Evolutionary conservation across 2,797 vertebrate genomes (phyloP), one percentile per base, ranked within the genome.

Genomic region (Gila robusta): DNA sequence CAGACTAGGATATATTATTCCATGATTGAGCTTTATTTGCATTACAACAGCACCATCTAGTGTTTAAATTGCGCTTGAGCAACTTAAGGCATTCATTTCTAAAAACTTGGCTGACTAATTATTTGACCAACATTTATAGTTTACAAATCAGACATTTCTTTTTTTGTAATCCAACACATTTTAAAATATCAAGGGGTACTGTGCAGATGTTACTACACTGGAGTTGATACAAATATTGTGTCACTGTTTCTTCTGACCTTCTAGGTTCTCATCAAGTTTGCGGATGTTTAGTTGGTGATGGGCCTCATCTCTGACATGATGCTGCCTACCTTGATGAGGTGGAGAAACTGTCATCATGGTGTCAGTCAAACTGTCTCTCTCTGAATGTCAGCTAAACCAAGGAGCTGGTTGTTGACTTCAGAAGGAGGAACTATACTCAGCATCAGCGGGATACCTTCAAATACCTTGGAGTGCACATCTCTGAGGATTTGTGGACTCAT

Each of bases 21-120:
- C 28, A 32, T 32, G 28, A 32, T 32, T 32, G 28, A 32, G 28
- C 28, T 32, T 32, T 32, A 32, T 1, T 73, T 62, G 9, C 3
- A 6, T 1, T 83, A 76, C 82, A 67, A 54, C 28, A 77, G 21
- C 72, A 47, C 72, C 82, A 77, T 83, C 82, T 67, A 19, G 59
- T 54, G 82, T 21, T 39, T 66, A 11, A 39, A 0, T 5, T 6
- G 6, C 3, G 4, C 6, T 41, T 39, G 1, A 8, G 17, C 67
- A 59, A 41, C 6, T 14, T 23, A 1, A 77, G 19, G 32, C 7
- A 8, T 39, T 37, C 0, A 12, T 39, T 70, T 37, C 47, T 49
- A 49, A 49, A 49, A 49, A 17, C 47, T 49, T 49, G 47, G 5
- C 47, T 16, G 47, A 4, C 47, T 5, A 16, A 16, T 12, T 44